Evolutionary conservation across 2,888 invertebrate species (phyloP).

Genomic region (Diachrysia chrysitis): DNA sequence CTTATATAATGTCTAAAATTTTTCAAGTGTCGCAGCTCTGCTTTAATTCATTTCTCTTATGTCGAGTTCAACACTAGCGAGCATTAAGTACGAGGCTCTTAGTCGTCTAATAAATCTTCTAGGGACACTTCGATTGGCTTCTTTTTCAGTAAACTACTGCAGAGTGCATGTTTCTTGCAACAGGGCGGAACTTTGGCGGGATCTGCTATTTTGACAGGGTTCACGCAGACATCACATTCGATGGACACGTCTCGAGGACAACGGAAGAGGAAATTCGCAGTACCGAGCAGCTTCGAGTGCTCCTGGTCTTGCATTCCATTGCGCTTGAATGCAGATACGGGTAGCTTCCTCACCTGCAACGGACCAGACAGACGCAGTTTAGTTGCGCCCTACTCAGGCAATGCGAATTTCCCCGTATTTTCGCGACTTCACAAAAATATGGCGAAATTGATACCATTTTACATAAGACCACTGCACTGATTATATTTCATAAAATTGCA

Average conservation of each 20-base stretch:
- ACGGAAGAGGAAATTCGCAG: constrained; percentile 79
- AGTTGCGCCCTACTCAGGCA: constrained; percentile 55
- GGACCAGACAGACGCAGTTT: constrained; percentile 75
- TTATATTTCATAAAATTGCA: neutral
- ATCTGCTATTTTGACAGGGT: constrained; percentile 70
- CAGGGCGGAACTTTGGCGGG: constrained; percentile 77
- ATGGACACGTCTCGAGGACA: constrained; percentile 78
- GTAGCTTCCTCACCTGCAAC: constrained; percentile 83
- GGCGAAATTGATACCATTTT: constrained; percentile 4
- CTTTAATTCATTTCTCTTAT: constrained; percentile 29
- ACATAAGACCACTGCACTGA: neutral
- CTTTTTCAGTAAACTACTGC: constrained; percentile 67
- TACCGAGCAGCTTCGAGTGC: constrained; percentile 78
- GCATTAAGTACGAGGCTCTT: constrained; percentile 43
- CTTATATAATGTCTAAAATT: constrained; percentile 53
- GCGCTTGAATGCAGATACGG: constrained; percentile 83
- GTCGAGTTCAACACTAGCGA: constrained; percentile 18
- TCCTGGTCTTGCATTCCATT: constrained; percentile 87
- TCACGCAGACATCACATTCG: constrained; percentile 71
- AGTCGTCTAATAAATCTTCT: constrained; percentile 76
- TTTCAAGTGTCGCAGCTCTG: constrained; percentile 42
- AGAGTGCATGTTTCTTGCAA: constrained; percentile 54
- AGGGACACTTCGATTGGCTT: constrained; percentile 77
- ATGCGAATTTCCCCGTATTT: constrained; percentile 49
- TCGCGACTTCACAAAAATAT: constrained; percentile 27